phyloP scores from a whole-genome alignment of 2,797 vertebrate genomes.

The Molossus molossus region DNA sequence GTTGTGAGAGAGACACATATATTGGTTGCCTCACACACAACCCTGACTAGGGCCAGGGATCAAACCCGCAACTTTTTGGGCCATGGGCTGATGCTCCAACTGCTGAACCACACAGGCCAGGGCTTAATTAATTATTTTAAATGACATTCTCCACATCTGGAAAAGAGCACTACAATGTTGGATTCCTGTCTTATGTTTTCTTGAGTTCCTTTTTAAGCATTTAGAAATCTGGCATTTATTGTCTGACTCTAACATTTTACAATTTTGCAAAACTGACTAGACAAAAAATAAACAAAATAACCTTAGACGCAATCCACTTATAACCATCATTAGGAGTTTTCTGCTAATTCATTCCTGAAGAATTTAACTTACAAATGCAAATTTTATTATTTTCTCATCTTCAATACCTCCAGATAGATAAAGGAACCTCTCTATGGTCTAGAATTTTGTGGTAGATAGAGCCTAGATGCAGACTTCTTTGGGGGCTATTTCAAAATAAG shows the following conservation, averaged over 20 bases:
- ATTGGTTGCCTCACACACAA: too few relatives aligned
- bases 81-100: too few relatives aligned
- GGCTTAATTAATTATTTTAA: conserved; percentile 52
- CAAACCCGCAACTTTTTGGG: too few relatives aligned
- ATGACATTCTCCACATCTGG: background rate
- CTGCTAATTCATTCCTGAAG: conserved; percentile 55
- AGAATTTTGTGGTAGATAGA: conserved; percentile 23
- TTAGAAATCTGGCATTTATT: conserved; percentile 49
- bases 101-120: too few relatives aligned
- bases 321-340: conserved; percentile 64
- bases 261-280: conserved; percentile 45
- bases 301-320: background rate
- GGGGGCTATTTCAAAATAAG: conserved; percentile 59
- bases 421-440: background rate
- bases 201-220: background rate
- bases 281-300: conserved; percentile 35
- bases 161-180: background rate
- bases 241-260: conserved; percentile 38
- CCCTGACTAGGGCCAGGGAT: too few relatives aligned
- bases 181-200: background rate
- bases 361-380: conserved; percentile 67
- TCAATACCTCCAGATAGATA: conserved; percentile 6
- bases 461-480: conserved; percentile 39
- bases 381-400: conserved; percentile 39
- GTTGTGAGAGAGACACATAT: too few relatives aligned